Percentiles rank a stretch among this genome's conserved stretches.
Conservation (phyloP, 2,888 invertebrate species). For the Norana najaformis region DNA sequence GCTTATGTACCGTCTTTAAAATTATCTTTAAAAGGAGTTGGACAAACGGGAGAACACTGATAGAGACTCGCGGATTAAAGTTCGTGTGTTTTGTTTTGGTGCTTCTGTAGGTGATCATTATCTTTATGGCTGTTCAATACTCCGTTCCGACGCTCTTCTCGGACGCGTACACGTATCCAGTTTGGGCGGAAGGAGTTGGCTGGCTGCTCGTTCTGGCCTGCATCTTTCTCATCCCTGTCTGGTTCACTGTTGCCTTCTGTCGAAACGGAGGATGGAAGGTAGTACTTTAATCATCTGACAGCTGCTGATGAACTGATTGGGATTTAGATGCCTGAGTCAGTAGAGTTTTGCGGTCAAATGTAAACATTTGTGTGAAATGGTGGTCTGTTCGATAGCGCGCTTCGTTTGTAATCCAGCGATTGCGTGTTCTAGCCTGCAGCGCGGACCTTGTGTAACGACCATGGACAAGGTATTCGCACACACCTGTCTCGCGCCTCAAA, state of each 20-base stretch:
- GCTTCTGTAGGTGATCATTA: conserved; percentile 28
- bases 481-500: too few species aligned
- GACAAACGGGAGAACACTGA: too few species aligned
- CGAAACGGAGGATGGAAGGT: conserved; percentile 56
- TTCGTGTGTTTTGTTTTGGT: neutral
- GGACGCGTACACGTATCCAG: conserved; percentile 53
- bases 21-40: neutral
- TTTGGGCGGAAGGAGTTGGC: conserved; percentile 55
- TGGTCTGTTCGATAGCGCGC: too few species aligned
- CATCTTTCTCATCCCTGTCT: conserved; percentile 53
- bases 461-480: too few species aligned
- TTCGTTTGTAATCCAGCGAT: too few species aligned
- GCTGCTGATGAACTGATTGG: too few species aligned
- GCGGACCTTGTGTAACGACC: too few species aligned
- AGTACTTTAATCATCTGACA: conserved; percentile 37
- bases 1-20: neutral
- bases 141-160: conserved; percentile 31
- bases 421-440: too few species aligned
- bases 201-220: conserved; percentile 60
- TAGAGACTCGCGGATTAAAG: too few species aligned
- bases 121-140: conserved; percentile 36
- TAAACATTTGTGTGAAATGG: too few species aligned
- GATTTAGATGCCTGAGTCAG: too few species aligned
- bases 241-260: conserved; percentile 55
- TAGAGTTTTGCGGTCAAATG: neutral